A percentile compares a stretch with the other conserved stretches of the same genome.
These are phyloP conservation scores for Chloebia gouldiae DNA, from an alignment of 2,113 vertebrate genomes.

Conservation along the genomic window DNA sequence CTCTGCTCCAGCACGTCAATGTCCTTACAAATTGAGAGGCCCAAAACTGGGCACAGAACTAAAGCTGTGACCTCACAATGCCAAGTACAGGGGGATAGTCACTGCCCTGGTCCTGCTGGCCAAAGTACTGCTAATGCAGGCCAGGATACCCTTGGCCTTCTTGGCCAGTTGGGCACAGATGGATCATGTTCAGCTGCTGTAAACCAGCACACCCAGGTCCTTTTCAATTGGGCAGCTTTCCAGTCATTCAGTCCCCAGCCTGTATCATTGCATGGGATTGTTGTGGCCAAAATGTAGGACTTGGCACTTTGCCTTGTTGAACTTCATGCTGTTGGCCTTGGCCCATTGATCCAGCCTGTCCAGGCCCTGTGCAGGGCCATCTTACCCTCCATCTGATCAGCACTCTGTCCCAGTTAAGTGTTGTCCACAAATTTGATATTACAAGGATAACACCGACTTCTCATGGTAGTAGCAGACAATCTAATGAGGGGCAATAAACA, in stretches of 20 bases:
- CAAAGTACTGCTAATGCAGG: not conserved
- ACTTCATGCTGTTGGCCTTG: not conserved
- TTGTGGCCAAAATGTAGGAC: not conserved
- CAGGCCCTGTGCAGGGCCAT: not conserved
- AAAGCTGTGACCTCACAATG: not conserved
- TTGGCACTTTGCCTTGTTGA: not conserved
- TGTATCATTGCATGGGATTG: not conserved
- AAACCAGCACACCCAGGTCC: not conserved
- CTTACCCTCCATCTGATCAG: not conserved
- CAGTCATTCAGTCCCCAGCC: not conserved
- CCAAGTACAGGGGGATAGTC: rapidly evolving
- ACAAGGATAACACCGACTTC: not conserved
- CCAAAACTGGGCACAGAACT: not conserved
- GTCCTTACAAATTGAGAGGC: not conserved
- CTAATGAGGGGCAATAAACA: not conserved
- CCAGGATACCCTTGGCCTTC: not conserved
- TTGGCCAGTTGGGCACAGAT: not conserved
- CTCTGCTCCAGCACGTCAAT: not conserved
- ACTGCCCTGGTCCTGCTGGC: not conserved
- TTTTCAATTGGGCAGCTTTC: not conserved
- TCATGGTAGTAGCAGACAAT: not conserved
- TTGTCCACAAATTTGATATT: not conserved
- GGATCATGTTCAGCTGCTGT: not conserved
- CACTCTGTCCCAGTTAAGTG: not conserved
- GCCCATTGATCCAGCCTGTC: not conserved